phyloP scores from a whole-genome alignment of 2,113 vertebrate genomes.

The Vanacampus margaritifer region DNA sequence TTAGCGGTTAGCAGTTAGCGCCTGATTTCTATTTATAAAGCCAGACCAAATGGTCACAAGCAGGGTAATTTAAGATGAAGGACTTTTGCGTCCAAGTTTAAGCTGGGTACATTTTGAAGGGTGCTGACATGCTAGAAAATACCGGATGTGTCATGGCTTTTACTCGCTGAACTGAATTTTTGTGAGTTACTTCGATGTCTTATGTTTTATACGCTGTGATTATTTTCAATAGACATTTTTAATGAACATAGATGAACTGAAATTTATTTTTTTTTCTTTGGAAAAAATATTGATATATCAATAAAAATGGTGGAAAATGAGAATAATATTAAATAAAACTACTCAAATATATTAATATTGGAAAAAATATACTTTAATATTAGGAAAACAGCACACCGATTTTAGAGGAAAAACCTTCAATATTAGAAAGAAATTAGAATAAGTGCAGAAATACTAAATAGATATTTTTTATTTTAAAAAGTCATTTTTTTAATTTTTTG shows the following conservation, averaged over 20 bases:
- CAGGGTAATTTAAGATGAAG: neutral
- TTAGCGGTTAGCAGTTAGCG: conserved; percentile 50
- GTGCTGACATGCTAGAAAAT: neutral
- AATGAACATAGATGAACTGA: neutral
- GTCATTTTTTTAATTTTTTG: too few relatives aligned
- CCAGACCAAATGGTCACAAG: neutral
- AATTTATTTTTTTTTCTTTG: too few relatives aligned
- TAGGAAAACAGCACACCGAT: too few relatives aligned
- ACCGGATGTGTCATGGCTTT: neutral
- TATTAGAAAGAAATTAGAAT: too few relatives aligned
- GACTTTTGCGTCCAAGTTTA: neutral
- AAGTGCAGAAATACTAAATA: too few relatives aligned
- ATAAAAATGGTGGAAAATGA: neutral
- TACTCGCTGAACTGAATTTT: neutral
- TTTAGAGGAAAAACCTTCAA: too few relatives aligned
- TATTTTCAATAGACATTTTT: neutral
- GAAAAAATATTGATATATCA: too few relatives aligned
- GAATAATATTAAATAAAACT: neutral
- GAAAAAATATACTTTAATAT: too few relatives aligned
- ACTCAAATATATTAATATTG: too few relatives aligned
- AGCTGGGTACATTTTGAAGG: neutral
- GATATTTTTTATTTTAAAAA: too few relatives aligned
- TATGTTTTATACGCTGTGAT: neutral
- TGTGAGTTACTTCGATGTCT: neutral
- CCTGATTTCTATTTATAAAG: conserved; percentile 63